These are phyloP conservation scores for Charadrius vociferus DNA, from an alignment of 2,113 vertebrate species.

Conservation along the genomic window DNA sequence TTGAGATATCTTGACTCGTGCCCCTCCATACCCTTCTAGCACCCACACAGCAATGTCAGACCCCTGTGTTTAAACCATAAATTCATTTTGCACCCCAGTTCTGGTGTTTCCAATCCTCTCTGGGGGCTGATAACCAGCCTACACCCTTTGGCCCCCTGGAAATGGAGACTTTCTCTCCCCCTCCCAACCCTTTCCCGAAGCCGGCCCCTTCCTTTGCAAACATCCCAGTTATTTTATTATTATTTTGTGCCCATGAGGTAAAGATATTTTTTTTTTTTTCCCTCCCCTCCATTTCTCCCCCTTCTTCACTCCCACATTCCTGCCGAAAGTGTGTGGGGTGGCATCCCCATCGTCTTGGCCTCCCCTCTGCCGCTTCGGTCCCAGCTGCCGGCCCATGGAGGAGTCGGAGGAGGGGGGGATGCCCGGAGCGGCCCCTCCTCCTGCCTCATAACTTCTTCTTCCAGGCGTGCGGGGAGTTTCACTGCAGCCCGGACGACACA, in stretches of 20 bases:
- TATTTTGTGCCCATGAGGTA: neutral
- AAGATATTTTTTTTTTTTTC: neutral
- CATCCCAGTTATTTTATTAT: conserved; percentile 21
- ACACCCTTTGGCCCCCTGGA: neutral
- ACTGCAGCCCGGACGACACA: neutral
- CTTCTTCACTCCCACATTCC: neutral
- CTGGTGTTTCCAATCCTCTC: neutral
- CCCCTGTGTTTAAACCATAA: neutral
- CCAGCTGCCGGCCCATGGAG: neutral
- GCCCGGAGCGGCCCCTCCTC: conserved; percentile 35
- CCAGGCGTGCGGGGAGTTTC: neutral
- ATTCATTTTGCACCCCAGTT: neutral
- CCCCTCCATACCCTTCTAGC: neutral
- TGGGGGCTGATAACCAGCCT: neutral
- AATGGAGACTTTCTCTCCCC: neutral
- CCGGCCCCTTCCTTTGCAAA: neutral
- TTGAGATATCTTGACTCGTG: fast-evolving
- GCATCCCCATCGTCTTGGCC: neutral
- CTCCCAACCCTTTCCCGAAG: neutral
- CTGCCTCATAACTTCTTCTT: neutral
- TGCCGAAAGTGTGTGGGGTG: fast-evolving
- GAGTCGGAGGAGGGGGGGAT: neutral
- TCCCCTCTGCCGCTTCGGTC: neutral
- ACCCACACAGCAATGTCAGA: neutral
- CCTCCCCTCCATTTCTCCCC: neutral